phyloP scores from a whole-genome alignment of 30 jellyfish, hydroid and myxozoan species.

The Cassiopea xamachana region DNA sequence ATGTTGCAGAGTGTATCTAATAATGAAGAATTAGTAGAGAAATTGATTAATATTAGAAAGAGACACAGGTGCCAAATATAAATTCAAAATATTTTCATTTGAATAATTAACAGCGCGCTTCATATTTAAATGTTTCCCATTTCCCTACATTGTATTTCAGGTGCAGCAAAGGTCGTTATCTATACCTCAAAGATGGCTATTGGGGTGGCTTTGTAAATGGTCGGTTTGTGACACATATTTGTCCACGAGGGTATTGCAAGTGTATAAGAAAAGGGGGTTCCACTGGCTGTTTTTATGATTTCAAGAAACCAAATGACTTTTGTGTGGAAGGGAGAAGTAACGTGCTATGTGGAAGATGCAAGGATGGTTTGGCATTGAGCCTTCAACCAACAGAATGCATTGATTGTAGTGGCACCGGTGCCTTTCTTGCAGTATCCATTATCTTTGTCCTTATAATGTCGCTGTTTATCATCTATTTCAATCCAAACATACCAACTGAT shows the following conservation, averaged over 20 bases:
- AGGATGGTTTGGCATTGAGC: slow-evolving; percentile 53
- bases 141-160: not conserved
- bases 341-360: slow-evolving; percentile 69
- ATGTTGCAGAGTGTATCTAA: too few species aligned
- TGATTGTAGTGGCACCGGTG: slow-evolving; percentile 44
- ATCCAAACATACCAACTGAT: slow-evolving; percentile 61
- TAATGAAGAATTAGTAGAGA: too few species aligned
- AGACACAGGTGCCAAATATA: too few species aligned
- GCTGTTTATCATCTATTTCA: slow-evolving; percentile 36
- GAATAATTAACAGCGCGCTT: too few species aligned
- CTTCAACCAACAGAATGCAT: slow-evolving; percentile 59
- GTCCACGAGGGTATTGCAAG: slow-evolving; percentile 75
- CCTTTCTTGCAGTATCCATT: slow-evolving; percentile 37
- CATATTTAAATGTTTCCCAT: too few species aligned
- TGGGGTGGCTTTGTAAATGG: slow-evolving; percentile 73
- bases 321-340: slow-evolving; percentile 59
- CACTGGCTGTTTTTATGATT: slow-evolving; percentile 61
- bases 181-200: slow-evolving; percentile 55
- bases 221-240: slow-evolving; percentile 44
- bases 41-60: too few species aligned
- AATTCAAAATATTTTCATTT: too few species aligned
- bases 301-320: slow-evolving; percentile 56
- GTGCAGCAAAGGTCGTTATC: slow-evolving; percentile 57
- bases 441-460: slow-evolving; percentile 31
- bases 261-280: slow-evolving; percentile 33